phyloP scores from a whole-genome alignment of 1,140 invertebrate species.

The Ostrea denselamellosa region DNA sequence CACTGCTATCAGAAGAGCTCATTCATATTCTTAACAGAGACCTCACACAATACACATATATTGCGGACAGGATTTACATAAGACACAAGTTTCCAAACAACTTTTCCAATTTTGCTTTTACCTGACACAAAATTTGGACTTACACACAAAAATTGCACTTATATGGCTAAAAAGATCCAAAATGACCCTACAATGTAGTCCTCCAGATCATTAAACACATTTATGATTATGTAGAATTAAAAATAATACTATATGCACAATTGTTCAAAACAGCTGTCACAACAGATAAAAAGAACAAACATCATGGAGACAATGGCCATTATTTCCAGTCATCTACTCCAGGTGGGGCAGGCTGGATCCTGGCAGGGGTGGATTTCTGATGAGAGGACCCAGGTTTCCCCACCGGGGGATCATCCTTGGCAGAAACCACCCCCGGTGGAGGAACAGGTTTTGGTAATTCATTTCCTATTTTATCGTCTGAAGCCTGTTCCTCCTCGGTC shows the following conservation, averaged over 20 bases:
- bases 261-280: slow-evolving; percentile 9
- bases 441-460: slow-evolving; percentile 47
- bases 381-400: background rate
- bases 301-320: background rate
- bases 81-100: background rate
- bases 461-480: background rate
- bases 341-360: slow-evolving; percentile 51
- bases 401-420: slow-evolving; percentile 1
- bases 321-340: slow-evolving; percentile 56
- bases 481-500: background rate
- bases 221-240: background rate
- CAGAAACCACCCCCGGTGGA: slow-evolving; percentile 31
- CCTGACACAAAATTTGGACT: background rate
- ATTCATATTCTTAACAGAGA: background rate
- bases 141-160: background rate
- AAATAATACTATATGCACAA: background rate
- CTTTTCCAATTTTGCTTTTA: background rate
- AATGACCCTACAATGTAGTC: background rate
- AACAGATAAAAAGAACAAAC: slow-evolving; percentile 7
- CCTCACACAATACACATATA: background rate
- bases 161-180: background rate
- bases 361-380: background rate
- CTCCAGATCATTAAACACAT: background rate
- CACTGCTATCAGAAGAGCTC: background rate
- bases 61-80: background rate